Percentiles rank a stretch among this genome's conserved stretches.
phyloP scores from a whole-genome alignment of 2,888 invertebrate species.

The Catocala sponsa region DNA sequence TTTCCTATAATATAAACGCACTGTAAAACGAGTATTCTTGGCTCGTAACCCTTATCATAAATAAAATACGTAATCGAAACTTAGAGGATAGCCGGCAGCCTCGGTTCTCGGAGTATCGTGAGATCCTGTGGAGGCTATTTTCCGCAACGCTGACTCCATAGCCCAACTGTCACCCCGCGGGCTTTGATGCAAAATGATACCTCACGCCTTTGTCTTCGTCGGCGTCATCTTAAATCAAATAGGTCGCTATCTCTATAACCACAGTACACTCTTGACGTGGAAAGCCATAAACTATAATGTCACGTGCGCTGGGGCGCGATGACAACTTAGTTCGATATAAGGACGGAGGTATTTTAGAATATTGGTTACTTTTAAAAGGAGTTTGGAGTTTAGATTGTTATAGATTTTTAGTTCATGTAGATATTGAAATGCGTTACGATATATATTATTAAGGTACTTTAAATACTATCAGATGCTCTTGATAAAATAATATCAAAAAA shows the following conservation, averaged over 20 bases:
- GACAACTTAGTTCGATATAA: constrained; percentile 10
- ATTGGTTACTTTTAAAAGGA: background rate
- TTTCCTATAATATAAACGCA: constrained; percentile 12
- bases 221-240: constrained; percentile 55
- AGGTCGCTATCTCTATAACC: constrained; percentile 33
- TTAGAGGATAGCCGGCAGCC: constrained; percentile 26
- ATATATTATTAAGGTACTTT: too few relatives aligned
- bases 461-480: too few relatives aligned
- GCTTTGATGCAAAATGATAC: constrained; percentile 63
- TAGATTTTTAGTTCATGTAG: too few relatives aligned
- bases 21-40: constrained; percentile 27
- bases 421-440: too few relatives aligned
- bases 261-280: constrained; percentile 23
- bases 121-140: constrained; percentile 62
- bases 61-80: constrained; percentile 43
- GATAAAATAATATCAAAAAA: too few relatives aligned
- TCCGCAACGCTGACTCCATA: constrained; percentile 61
- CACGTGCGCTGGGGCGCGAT: constrained; percentile 9
- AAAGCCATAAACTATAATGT: constrained; percentile 25
- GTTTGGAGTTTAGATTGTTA: background rate
- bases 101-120: constrained; percentile 43
- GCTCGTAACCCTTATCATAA: constrained; percentile 33
- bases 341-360: too few relatives aligned
- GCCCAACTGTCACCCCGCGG: constrained; percentile 50
- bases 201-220: constrained; percentile 51